These are phyloP conservation scores for Cylloceria caligata DNA, from an alignment of 2,888 invertebrate genomes.

Conservation along the genomic window DNA sequence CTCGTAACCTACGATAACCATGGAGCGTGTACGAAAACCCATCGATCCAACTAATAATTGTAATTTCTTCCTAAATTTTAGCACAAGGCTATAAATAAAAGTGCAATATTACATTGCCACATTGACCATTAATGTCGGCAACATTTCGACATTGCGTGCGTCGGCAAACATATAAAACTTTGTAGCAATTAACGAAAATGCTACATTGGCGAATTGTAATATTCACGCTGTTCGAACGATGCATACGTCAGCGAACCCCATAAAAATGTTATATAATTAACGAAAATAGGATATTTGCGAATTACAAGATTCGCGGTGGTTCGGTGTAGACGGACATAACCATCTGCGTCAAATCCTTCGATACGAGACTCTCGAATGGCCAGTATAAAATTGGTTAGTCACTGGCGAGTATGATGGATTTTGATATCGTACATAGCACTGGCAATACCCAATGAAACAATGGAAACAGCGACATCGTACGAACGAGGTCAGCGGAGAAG, in stretches of 20 bases:
- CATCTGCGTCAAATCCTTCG: neutral
- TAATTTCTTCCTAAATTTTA: too few species aligned
- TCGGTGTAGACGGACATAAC: too few species aligned
- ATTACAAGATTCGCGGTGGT: too few species aligned
- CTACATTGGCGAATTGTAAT: neutral
- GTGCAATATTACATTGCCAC: neutral
- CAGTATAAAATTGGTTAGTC: conserved; percentile 54
- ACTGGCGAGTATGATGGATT: conserved; percentile 23
- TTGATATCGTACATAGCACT: neutral
- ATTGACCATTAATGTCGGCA: neutral
- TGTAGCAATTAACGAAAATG: conserved; percentile 3
- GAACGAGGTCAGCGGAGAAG: neutral
- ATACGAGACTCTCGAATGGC: conserved; percentile 1
- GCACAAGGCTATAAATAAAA: neutral
- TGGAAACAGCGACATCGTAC: conserved; percentile 17
- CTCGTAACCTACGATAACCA: neutral
- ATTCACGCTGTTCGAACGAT: neutral
- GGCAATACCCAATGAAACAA: conserved; percentile 20
- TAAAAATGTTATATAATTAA: too few species aligned
- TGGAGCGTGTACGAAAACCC: too few species aligned
- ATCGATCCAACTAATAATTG: too few species aligned
- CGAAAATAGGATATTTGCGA: too few species aligned
- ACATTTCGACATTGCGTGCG: too few species aligned
- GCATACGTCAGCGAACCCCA: too few species aligned
- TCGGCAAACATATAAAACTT: neutral